Conservation (phyloP, 2,113 vertebrate species). For the Dasypus novemcinctus region DNA sequence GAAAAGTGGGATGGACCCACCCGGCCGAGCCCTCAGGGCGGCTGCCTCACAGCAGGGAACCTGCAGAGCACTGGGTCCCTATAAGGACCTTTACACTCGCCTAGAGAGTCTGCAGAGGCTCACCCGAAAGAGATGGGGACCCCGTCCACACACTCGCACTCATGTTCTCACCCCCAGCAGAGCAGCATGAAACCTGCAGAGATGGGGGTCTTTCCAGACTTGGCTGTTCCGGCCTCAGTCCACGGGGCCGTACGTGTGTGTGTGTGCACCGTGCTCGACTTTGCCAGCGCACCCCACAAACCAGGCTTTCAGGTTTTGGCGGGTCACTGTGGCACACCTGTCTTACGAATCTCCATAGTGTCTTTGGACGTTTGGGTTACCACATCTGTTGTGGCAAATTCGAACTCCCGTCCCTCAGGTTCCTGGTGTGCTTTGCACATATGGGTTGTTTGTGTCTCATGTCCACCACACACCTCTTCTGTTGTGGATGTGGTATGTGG, state of each 20-base stretch:
- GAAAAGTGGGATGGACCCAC: no score
- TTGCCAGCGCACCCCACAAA: neutral
- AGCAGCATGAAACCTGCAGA: neutral
- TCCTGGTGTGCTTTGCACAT: neutral
- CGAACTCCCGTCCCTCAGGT: neutral
- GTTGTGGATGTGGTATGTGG: neutral
- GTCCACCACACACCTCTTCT: neutral
- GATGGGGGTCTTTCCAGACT: neutral
- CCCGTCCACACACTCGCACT: no score
- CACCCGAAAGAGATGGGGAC: no score
- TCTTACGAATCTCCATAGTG: neutral
- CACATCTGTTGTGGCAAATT: neutral
- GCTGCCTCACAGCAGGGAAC: no score
- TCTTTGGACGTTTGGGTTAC: neutral
- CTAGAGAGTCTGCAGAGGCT: no score
- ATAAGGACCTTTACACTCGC: no score
- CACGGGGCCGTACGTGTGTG: neutral
- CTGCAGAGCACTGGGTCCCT: no score
- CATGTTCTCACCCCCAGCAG: neutral
- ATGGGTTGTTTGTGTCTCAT: neutral
- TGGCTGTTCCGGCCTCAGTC: neutral
- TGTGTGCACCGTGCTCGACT: neutral
- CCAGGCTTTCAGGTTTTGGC: neutral
- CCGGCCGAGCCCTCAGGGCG: no score
- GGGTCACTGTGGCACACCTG: neutral